These are phyloP conservation scores for Mus caroli DNA, from an alignment of 2,797 vertebrate species.

Conservation along the genomic window DNA sequence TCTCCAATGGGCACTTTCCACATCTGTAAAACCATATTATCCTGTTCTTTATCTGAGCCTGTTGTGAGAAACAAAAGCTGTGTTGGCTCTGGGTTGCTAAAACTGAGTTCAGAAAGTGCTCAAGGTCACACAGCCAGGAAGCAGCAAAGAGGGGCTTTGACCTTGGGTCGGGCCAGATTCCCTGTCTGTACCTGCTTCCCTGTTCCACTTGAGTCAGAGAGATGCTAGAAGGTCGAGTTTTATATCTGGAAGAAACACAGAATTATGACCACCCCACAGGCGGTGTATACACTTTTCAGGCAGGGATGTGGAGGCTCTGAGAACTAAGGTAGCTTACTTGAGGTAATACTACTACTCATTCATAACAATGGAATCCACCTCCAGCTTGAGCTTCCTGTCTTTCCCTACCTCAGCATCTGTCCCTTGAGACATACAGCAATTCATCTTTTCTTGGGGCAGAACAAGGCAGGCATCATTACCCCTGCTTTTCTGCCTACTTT, in stretches of 20 bases:
- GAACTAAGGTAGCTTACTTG: background rate
- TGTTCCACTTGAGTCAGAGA: background rate
- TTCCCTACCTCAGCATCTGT: background rate
- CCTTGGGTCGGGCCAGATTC: background rate
- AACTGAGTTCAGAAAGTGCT: background rate
- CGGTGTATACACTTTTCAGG: background rate
- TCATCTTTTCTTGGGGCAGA: background rate
- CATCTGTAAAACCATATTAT: background rate
- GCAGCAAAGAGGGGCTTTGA: background rate
- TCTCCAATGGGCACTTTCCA: background rate
- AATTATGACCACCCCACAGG: background rate
- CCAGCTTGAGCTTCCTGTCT: background rate
- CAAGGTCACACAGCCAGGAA: background rate
- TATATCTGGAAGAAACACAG: background rate
- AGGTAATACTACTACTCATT: background rate
- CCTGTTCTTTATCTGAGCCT: background rate
- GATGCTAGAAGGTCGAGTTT: background rate
- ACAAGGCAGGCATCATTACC: background rate
- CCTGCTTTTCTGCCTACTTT: constrained; percentile 10
- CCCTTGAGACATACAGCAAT: background rate
- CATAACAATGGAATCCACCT: background rate
- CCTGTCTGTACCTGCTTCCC: background rate
- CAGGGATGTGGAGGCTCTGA: background rate
- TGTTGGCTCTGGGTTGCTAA: background rate
- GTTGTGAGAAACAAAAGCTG: background rate